phyloP scores from a whole-genome alignment of 2,888 invertebrate species.

The Tinea semifulvella region DNA sequence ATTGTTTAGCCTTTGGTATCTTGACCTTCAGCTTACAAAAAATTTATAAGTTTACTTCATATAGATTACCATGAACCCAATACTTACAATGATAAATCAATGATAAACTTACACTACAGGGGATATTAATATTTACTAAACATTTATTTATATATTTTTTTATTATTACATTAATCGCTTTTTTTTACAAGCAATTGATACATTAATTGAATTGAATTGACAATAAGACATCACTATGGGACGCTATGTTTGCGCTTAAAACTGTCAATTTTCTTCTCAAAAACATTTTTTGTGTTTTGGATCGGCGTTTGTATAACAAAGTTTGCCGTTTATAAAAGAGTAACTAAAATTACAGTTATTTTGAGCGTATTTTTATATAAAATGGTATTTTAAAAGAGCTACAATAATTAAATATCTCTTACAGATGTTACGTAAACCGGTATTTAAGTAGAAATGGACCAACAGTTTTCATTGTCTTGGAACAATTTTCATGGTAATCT shows the following conservation, averaged over 20 bases:
- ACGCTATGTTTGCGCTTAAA: conserved; percentile 31
- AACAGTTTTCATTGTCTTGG: conserved; percentile 77
- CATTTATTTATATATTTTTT: too few relatives aligned
- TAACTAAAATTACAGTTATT: background rate
- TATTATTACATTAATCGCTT: too few relatives aligned
- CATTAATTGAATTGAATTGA: conserved; percentile 5
- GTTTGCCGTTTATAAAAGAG: background rate
- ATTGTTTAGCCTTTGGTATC: too few relatives aligned
- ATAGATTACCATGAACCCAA: too few relatives aligned
- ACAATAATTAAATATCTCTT: background rate
- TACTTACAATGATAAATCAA: too few relatives aligned
- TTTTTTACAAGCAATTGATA: too few relatives aligned
- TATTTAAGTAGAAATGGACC: conserved; percentile 56
- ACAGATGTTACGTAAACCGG: conserved; percentile 7
- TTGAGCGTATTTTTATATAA: background rate
- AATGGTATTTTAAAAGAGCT: background rate
- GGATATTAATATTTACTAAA: too few relatives aligned
- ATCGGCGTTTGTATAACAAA: background rate
- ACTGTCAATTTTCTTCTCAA: conserved; percentile 30
- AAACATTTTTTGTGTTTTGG: conserved; percentile 22
- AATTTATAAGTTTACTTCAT: too few relatives aligned
- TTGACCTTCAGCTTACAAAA: too few relatives aligned
- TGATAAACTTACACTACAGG: too few relatives aligned
- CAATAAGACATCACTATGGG: conserved; percentile 22
- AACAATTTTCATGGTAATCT: conserved; percentile 78